These are phyloP conservation scores for Montipora capitata DNA, from an alignment of 92 coral and sea anemone species.

Conservation along the genomic window DNA sequence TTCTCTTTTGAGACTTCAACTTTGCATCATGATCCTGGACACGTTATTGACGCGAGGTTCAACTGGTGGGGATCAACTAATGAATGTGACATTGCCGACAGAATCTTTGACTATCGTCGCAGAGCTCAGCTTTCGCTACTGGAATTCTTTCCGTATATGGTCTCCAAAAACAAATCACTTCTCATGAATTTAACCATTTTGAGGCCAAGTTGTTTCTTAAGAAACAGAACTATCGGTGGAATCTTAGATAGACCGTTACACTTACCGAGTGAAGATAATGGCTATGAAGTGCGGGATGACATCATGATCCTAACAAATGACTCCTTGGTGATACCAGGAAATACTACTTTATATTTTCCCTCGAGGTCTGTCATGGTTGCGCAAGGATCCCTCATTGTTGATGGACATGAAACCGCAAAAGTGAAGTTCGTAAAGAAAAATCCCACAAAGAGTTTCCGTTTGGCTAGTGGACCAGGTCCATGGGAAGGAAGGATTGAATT, in stretches of 20 bases:
- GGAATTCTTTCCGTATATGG: slow-evolving; percentile 60
- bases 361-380: slow-evolving; percentile 62
- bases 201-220: slow-evolving; percentile 54
- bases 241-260: slow-evolving; percentile 46
- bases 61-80: slow-evolving; percentile 89
- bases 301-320: slow-evolving; percentile 73
- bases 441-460: slow-evolving; percentile 33
- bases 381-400: slow-evolving; percentile 67
- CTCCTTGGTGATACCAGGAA: slow-evolving; percentile 62
- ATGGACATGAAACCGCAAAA: slow-evolving; percentile 50
- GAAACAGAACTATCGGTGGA: slow-evolving; percentile 69
- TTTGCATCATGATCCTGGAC: slow-evolving; percentile 16
- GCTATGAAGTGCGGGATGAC: slow-evolving; percentile 76
- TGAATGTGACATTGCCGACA: slow-evolving; percentile 58
- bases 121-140: slow-evolving; percentile 71
- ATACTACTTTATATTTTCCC: slow-evolving; percentile 70
- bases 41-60: slow-evolving; percentile 50
- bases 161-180: slow-evolving; percentile 44
- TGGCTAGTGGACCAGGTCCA: slow-evolving; percentile 69
- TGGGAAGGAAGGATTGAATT: slow-evolving; percentile 78
- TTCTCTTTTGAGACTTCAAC: slow-evolving; percentile 54
- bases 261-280: slow-evolving; percentile 37
- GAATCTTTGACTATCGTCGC: slow-evolving; percentile 74
- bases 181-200: not conserved
- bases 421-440: slow-evolving; percentile 13